Base-by-base conservation (phyloP, 2,113 vertebrate species). In the Rhinichthys klamathensis region DNA sequence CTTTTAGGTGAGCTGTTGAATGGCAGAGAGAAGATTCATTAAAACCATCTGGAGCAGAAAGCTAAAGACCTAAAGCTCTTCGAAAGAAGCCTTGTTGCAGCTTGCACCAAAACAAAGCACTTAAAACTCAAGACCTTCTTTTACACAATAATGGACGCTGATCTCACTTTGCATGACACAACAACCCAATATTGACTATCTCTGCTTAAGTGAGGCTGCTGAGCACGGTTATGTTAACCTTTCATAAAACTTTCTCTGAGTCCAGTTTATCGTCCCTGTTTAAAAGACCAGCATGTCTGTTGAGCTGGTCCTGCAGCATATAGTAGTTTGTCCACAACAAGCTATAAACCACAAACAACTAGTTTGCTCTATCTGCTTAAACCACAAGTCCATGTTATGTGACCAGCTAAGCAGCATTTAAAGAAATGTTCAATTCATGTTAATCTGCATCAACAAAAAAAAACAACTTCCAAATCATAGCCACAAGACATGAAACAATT, bases 1-100 rank as follows among this genome's bases (percentile, higher is more conserved):
- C 3, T 81, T 81, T 81, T 23, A 81, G 60, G 56, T 44, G 60
- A 9, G 44, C 25, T 69, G 51, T 51, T 82, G 27, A 82, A 69
- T 11, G 25, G 27, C 80, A 81, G 2, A 46, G 35, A 46, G 38
- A 80, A 46, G 38, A 80, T 58, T 80, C 56, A 44, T 60, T 61
- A 58, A 67, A 65, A 49, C 15, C 41, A 60, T 30, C 38, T 67
- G 41, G 35, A 80, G 61, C 79, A 51, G 79, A 81, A 32, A 69
- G 27, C 10, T 35, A n/a, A 23, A 27, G 18, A n/a, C 61, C 18
- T 69, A 15, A 51, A 82, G 61, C 63, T 80, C 60, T 80, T 12
- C 49, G 9, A 41, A 65, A 65, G 8, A 80, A 65, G 7, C 23
- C 32, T 0, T 61, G 21, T 54, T 44, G 6, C 23, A 21, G 0